Percentiles rank a stretch among this genome's conserved stretches.
Evolutionary conservation across 2,797 vertebrate species (phyloP).

Genomic region (Anguilla anguilla): DNA sequence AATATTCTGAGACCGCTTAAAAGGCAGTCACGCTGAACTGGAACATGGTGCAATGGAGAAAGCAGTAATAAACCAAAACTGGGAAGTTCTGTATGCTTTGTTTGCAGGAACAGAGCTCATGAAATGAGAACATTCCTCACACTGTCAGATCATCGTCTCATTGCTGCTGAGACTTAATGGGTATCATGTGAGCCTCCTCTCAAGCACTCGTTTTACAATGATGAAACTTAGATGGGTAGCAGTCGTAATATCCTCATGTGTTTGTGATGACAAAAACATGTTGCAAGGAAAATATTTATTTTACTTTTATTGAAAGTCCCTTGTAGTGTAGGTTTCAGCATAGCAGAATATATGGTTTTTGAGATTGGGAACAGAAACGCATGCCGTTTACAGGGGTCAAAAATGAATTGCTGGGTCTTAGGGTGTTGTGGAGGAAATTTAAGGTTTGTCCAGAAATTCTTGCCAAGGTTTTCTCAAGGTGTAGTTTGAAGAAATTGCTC

Average conservation of each 20-base stretch:
- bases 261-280: too few relatives aligned
- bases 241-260: background rate
- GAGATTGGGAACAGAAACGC: too few relatives aligned
- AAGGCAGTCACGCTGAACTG: too few relatives aligned
- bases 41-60: too few relatives aligned
- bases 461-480: background rate
- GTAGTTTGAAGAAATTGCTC: background rate
- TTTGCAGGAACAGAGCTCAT: background rate
- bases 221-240: background rate
- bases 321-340: too few relatives aligned
- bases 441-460: background rate
- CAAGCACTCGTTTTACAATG: background rate
- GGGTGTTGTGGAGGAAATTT: background rate
- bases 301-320: too few relatives aligned
- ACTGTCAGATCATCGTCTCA: background rate
- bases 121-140: background rate
- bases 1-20: too few relatives aligned
- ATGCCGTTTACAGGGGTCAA: too few relatives aligned
- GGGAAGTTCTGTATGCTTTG: background rate
- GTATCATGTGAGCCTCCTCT: background rate
- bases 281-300: too few relatives aligned
- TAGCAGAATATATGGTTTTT: too few relatives aligned
- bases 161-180: background rate
- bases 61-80: too few relatives aligned
- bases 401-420: too few relatives aligned